These are phyloP conservation scores for Invenusta paracnida DNA, from an alignment of 2,888 invertebrate species.

Conservation along the genomic window DNA sequence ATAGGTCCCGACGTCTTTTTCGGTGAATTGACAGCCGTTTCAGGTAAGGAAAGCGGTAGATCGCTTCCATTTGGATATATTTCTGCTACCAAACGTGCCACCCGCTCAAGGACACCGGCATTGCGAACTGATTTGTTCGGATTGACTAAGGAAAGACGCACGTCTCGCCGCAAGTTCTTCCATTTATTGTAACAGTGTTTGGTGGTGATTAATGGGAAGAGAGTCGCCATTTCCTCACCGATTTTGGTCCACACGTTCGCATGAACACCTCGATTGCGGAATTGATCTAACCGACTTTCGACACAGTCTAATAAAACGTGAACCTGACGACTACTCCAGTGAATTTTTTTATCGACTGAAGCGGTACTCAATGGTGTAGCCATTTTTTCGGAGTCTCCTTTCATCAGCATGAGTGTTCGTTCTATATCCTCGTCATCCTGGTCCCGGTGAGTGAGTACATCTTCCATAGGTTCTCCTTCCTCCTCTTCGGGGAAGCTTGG, in stretches of 20 bases:
- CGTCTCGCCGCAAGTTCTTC: constrained; percentile 37
- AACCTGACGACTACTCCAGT: constrained; percentile 28
- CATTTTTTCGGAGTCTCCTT: neutral
- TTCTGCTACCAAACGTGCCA: constrained; percentile 30
- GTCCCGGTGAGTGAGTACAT: neutral
- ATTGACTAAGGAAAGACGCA: constrained; percentile 25
- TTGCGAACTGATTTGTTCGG: constrained; percentile 31
- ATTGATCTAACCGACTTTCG: constrained; percentile 29
- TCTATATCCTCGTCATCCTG: neutral
- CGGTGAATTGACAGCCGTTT: neutral
- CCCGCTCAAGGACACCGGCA: constrained; percentile 31
- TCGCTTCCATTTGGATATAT: constrained; percentile 31
- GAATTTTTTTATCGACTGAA: constrained; percentile 32
- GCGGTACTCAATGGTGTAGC: neutral
- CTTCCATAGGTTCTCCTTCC: neutral
- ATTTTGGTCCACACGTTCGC: constrained; percentile 30
- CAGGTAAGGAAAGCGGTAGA: neutral
- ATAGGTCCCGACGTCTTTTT: neutral
- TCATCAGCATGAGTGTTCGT: neutral
- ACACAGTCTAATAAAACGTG: constrained; percentile 32
- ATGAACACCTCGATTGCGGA: neutral
- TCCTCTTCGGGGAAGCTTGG: constrained; percentile 34
- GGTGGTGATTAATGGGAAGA: neutral
- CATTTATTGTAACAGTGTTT: constrained; percentile 40
- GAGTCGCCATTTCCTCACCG: constrained; percentile 34